A percentile compares a stretch with the other conserved stretches of the same genome.
These are phyloP conservation scores for Eurytoma californica DNA, from an alignment of 2,888 invertebrate genomes.

Conservation along the genomic window DNA sequence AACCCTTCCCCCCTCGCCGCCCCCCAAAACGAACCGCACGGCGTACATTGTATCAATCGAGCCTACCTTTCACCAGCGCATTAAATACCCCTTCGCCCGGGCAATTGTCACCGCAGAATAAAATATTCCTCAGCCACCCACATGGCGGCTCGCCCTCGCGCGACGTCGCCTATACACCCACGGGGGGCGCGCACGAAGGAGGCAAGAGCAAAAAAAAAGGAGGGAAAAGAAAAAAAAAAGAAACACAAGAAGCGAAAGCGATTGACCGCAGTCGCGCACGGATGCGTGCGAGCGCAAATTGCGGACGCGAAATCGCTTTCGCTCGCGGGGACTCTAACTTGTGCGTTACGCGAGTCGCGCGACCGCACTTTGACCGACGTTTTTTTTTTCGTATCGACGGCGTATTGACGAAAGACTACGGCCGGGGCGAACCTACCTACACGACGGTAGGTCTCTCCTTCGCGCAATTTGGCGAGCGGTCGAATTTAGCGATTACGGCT, in stretches of 20 bases:
- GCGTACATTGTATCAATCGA: slow-evolving; percentile 28
- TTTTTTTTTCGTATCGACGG: too few relatives aligned
- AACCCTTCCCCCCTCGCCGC: neutral
- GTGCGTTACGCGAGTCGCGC: slow-evolving; percentile 1
- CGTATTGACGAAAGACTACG: slow-evolving; percentile 16
- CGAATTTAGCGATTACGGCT: slow-evolving; percentile 38
- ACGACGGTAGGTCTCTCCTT: neutral
- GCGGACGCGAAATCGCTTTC: slow-evolving; percentile 44
- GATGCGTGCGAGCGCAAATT: slow-evolving; percentile 27
- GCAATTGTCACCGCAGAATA: slow-evolving; percentile 29
- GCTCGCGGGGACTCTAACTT: slow-evolving; percentile 26
- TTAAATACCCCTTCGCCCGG: neutral
- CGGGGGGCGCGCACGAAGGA: neutral
- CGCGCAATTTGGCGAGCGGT: slow-evolving; percentile 14
- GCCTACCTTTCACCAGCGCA: neutral
- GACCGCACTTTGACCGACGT: slow-evolving; percentile 8
- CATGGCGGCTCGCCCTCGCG: slow-evolving; percentile 9
- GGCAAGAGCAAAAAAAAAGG: neutral
- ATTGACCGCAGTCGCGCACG: slow-evolving; percentile 47
- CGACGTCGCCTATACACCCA: slow-evolving; percentile 6
- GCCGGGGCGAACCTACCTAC: too few relatives aligned
- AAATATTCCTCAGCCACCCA: slow-evolving; percentile 18
- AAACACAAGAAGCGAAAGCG: slow-evolving; percentile 36
- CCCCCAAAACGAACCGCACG: neutral
- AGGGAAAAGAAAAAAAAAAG: slow-evolving; percentile 41